Base-by-base conservation (phyloP, 2,113 vertebrate genomes). In the Trogon surrucura region DNA sequence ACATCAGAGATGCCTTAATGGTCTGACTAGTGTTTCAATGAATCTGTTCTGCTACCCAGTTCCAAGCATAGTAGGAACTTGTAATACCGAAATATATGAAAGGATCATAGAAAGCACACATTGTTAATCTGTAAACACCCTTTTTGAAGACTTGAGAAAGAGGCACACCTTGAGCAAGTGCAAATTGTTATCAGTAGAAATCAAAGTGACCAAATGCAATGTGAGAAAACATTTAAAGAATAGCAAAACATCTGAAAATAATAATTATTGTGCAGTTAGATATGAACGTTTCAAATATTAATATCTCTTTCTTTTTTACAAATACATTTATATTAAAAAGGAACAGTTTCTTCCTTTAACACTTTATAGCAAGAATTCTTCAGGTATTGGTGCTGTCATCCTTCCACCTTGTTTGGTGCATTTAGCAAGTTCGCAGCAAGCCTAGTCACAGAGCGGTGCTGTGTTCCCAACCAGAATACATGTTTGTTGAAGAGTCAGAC, bases 231-330 rank as follows among this genome's bases (percentile, higher is more conserved):
- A 10, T 54, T 67, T 27, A 74, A 80, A 32, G 19, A 67, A 47
- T 64, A 71, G 51, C 16, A 80, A 80, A 95, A 38, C 12, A 45
- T 75, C 66, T 70, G 50, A 85, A 91, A 91, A 75, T 66, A 61
- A 67, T 26, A 6, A 58, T 47, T 13, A 34, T 79, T 81, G 7
- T 79, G 45, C 16, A 65, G 19, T 48, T 70, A 48, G 74, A 58
- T 3, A 17, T 20, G 6, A 77, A 21, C 53, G 11, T 78, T 89
- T 65, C 36, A 78, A 91, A 74, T 34, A 17, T 8, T 65, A 51
- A 9, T 41, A 70, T 17, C 25, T 7, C 4, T 27, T 13, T 20
- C 65, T 61, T 60, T 60, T 36, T 62, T 22, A 65, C 5, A 64
- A 79, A 66, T 51, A 9, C 7, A 32, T 44, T 34, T 65, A 16